Base-by-base conservation (phyloP, 2,113 vertebrate genomes). In the Poeciliopsis turrubarensis region DNA sequence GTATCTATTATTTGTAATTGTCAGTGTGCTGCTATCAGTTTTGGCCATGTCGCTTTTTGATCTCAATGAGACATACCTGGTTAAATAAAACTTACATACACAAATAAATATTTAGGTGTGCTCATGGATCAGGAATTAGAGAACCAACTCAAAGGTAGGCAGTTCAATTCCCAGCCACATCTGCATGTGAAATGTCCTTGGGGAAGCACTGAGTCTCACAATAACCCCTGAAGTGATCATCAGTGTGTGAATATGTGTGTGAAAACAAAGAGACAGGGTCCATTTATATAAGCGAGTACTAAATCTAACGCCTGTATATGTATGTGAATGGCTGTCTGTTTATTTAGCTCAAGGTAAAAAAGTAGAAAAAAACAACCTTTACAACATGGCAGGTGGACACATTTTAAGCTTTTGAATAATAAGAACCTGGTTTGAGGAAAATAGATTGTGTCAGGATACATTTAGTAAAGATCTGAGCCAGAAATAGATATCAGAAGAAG, bases 401-500 rank as follows among this genome's bases (percentile, higher is more conserved):
- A 51, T 12, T 65, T 34, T 47, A 25, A 60, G 44, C 12, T 60
- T 22, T 31, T 47, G 11, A 41, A 39, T 29, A n/a, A 64, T 14
- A 5, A 66, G 62, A 70, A 9, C 39, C 34, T 29, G 72, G 10
- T 32, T 41, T 44, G 25, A 47, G 66, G 14, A 65, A 22, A 72
- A 60, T 12, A 22, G 9, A 22, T 31, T 73, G 22, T 70, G 30
- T 68, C 34, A 72, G 77, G 73, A 65, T 44, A 65, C 26, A 27
- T 64, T 68, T 70, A 68, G 60, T 29, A n/a, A 39, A 67, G 34
- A 78, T 47, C 29, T 74, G 22, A 69, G 60, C 69, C 63, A 64
- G 73, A 68, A 83, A 83, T 30, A 66, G 75, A 32, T 32, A 60
- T 7, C 30, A 26, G 22, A 7, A 63, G 60, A 63, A 65, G 75